phyloP scores from a whole-genome alignment of 23 tunicate species.

The Trididemnum nubilum region DNA sequence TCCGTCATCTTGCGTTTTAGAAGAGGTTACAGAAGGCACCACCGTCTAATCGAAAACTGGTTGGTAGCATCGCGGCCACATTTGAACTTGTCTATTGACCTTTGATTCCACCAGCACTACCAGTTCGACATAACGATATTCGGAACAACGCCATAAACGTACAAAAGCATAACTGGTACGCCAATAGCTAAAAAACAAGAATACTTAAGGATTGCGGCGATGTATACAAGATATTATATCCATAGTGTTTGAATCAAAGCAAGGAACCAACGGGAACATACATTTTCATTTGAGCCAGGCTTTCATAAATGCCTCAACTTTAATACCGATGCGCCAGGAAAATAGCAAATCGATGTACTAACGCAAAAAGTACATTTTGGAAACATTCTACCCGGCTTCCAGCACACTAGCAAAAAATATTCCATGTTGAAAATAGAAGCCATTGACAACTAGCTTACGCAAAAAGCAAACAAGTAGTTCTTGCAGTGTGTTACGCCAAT shows the following conservation, averaged over 20 bases:
- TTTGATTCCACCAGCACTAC: conserved; percentile 79
- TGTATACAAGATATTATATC: conserved; percentile 78
- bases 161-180: conserved; percentile 90
- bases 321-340: too few species aligned
- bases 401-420: too few species aligned
- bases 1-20: background rate
- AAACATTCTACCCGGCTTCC: too few species aligned
- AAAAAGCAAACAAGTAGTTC: too few species aligned
- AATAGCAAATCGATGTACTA: too few species aligned
- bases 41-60: conserved; percentile 32
- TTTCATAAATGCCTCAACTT: too few species aligned
- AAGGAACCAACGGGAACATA: background rate
- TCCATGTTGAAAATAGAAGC: too few species aligned
- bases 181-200: conserved; percentile 75
- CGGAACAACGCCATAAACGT: conserved; percentile 98
- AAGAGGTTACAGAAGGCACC: background rate
- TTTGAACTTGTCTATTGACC: conserved; percentile 2
- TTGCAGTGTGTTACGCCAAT: too few species aligned
- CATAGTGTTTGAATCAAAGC: conserved; percentile 79
- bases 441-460: too few species aligned
- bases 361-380: too few species aligned
- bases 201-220: too few species aligned
- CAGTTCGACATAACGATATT: conserved; percentile 89
- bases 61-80: conserved; percentile 27
- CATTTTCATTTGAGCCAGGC: too few species aligned